phyloP scores from a whole-genome alignment of 2,113 vertebrate genomes.

The Rattus norvegicus region DNA sequence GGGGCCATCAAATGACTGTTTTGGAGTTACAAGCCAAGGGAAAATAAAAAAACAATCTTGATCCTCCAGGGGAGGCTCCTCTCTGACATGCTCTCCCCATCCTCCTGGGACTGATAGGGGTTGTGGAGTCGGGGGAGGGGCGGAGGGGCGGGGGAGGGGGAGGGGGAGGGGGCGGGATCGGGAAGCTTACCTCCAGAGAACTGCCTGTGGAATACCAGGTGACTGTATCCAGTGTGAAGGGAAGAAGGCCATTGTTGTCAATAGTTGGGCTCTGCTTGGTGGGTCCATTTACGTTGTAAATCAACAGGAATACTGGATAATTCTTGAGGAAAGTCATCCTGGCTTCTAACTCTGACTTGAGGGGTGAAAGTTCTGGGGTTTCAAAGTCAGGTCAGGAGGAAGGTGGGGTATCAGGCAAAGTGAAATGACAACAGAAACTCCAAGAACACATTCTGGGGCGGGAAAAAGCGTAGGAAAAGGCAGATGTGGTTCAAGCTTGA shows the following conservation, averaged over 20 bases:
- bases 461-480: neutral
- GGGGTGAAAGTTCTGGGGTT: neutral
- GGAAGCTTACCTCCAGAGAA: constrained; percentile 62
- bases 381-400: neutral
- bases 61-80: neutral
- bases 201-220: constrained; percentile 21
- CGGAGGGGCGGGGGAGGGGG: too few species aligned
- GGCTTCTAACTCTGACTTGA: constrained; percentile 56
- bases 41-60: neutral
- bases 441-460: constrained; percentile 12
- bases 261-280: constrained; percentile 29
- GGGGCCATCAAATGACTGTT: neutral
- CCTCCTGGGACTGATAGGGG: too few species aligned
- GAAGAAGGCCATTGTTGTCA: constrained; percentile 10
- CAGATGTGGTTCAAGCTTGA: neutral
- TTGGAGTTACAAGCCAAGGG: neutral
- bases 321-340: constrained; percentile 46
- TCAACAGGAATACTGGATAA: constrained; percentile 43
- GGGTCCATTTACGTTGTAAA: neutral
- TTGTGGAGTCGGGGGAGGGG: too few species aligned
- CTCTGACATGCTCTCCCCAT: neutral
- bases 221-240: constrained; percentile 46
- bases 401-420: neutral
- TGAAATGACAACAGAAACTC: neutral
- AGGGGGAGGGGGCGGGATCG: too few species aligned